Evolutionary conservation across 2,888 invertebrate genomes (phyloP).

Genomic region (Reticulitermes lucifugus): DNA sequence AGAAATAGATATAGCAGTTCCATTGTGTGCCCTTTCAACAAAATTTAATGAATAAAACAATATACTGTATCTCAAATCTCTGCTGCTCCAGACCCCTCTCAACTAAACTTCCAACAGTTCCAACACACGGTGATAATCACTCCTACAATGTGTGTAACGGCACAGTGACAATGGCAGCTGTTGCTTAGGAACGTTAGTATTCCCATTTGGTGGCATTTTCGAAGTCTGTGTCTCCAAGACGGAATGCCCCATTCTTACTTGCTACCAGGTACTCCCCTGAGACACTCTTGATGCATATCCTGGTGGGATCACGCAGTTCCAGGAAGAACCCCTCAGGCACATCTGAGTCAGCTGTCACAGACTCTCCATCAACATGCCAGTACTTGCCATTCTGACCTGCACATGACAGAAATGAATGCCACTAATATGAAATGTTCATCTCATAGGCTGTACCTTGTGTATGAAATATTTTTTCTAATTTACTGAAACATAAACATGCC

Average conservation of each 20-base stretch:
- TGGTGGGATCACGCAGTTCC: conserved; percentile 92
- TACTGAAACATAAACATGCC: no score
- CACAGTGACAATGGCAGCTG: not conserved
- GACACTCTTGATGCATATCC: conserved; percentile 86
- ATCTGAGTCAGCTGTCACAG: conserved; percentile 88
- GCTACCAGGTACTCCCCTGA: conserved; percentile 85
- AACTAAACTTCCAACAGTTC: not conserved
- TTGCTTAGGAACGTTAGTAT: conserved; percentile 72
- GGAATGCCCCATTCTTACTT: conserved; percentile 92
- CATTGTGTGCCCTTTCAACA: not conserved
- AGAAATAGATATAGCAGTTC: not conserved
- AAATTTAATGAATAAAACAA: not conserved
- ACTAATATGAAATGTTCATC: no score
- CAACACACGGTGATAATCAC: conserved; percentile 18
- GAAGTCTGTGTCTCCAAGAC: conserved; percentile 82
- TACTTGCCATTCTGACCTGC: conserved; percentile 92
- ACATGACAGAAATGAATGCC: conserved; percentile 50
- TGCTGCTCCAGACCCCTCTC: not conserved
- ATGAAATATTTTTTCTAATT: no score
- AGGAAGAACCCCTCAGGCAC: conserved; percentile 88
- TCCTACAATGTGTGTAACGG: not conserved
- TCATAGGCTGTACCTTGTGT: no score
- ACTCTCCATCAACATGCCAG: conserved; percentile 92
- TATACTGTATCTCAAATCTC: not conserved
- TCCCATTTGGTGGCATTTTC: conserved; percentile 93